Evolutionary conservation across 2,113 vertebrate genomes (phyloP).

Genomic region (Carollia perspicillata): DNA sequence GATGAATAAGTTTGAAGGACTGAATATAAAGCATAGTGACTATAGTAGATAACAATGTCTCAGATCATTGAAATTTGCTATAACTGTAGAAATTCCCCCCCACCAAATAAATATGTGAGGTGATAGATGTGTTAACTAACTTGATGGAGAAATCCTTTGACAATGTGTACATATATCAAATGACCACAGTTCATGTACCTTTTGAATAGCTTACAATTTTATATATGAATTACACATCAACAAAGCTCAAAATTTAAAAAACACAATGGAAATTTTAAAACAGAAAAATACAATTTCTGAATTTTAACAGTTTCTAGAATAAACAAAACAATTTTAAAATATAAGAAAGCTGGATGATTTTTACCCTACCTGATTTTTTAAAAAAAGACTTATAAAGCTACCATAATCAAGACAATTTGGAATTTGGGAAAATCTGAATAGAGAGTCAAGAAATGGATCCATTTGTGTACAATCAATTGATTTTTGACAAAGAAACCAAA

Average conservation of each 20-base stretch:
- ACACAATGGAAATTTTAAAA: not conserved
- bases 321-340: not conserved
- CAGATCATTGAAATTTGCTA: not conserved
- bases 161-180: not conserved
- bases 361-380: not conserved
- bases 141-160: too few relatives aligned
- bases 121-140: not conserved
- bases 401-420: not conserved
- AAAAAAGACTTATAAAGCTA: not conserved
- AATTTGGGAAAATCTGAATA: not conserved
- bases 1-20: not conserved
- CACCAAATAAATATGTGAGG: not conserved
- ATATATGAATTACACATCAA: not conserved
- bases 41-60: not conserved
- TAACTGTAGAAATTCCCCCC: not conserved
- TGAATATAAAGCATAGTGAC: not conserved
- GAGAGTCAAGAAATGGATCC: not conserved
- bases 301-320: not conserved
- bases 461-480: not conserved
- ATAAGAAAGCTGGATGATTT: not conserved
- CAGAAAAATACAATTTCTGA: not conserved
- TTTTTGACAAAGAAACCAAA: not conserved
- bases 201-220: not conserved
- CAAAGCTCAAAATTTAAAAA: not conserved
- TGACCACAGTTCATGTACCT: not conserved